Base-by-base conservation (phyloP, 1,140 invertebrate species). In the Atta colombica region DNA sequence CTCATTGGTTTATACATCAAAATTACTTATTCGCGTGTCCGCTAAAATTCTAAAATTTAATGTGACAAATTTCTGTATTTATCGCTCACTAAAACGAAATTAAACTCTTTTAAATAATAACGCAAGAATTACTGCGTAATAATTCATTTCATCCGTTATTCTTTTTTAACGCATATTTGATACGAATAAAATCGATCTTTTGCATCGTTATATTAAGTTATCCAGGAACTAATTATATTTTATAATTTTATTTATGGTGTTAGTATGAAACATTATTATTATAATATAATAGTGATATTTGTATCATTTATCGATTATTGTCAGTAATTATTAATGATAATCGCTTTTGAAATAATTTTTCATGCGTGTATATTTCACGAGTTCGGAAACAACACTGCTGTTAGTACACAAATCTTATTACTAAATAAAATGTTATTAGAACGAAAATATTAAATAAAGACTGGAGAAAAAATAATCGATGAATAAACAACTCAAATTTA, bases 11-110 rank as follows among this genome's bases (percentile, higher is more conserved):
- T 21, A 45, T 74, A 66, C 8, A 58, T 58, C n/a, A 5, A 60
- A 75, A 75, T 75, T 75, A 75, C 35, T 75, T 75, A 75, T 35
- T 75, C 55, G n/a, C 4, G 25, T 39, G 31, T 60, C 31, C n/a
- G 31, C 18, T 6, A 39, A 21, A 21, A 61, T 75, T 21, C 18
- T 35, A 60, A 75, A 58, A 75, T 75, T 60, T 16, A 75, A 75
- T 60, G 35, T 61, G 55, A 75, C 55, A 75, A 61, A 60, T 75
- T 69, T 69, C 12, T 75, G 6, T 35, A 12, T 60, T 75, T 75
- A 39, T 39, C 31, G 35, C 21, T 60, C 16, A n/a, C 14, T 60
- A 60, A 75, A 75, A 60, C 7, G 12, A 75, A 39, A 6, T 75
- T 75, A 75, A 14, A 61, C 10, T 12, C 31, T 75, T 60, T 60